A percentile compares a stretch with the other conserved stretches of the same genome.
Evolutionary conservation across 2,113 vertebrate genomes (phyloP).

Genomic region (Lepisosteus osseus): DNA sequence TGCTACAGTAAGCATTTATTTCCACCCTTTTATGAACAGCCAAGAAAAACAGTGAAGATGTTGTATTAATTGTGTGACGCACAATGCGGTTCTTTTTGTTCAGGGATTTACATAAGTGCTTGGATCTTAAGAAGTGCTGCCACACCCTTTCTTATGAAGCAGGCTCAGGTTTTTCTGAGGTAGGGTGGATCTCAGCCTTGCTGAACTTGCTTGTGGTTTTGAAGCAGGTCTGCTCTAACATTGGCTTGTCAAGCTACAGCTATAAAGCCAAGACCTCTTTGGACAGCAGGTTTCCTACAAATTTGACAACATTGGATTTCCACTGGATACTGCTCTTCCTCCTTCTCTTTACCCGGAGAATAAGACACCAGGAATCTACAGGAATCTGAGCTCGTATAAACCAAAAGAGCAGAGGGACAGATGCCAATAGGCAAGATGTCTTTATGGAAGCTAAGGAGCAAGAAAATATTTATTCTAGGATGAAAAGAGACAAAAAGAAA

Average conservation of each 20-base stretch:
- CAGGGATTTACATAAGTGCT: too few species aligned
- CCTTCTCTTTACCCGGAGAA: not conserved
- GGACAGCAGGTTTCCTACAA: too few species aligned
- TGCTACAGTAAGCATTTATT: not conserved
- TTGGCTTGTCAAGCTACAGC: not conserved
- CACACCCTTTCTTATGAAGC: too few species aligned
- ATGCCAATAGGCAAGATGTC: not conserved
- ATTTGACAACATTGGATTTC: not conserved
- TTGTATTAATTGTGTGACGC: not conserved
- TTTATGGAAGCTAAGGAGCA: too few species aligned
- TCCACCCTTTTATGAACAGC: not conserved
- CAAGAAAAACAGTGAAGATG: not conserved
- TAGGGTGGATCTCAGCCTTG: not conserved
- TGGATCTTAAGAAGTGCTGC: too few species aligned
- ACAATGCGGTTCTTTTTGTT: not conserved
- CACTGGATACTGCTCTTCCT: not conserved
- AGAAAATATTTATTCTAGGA: too few species aligned
- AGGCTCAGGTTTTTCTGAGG: not conserved
- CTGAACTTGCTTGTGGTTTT: not conserved
- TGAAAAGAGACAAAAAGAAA: too few species aligned
- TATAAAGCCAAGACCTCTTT: not conserved
- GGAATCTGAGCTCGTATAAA: not conserved
- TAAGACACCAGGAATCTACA: not conserved
- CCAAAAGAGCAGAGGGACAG: not conserved
- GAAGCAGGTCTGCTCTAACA: not conserved